These are phyloP conservation scores for Tachypleus tridentatus DNA, from an alignment of 1,140 invertebrate species.

Conservation along the genomic window DNA sequence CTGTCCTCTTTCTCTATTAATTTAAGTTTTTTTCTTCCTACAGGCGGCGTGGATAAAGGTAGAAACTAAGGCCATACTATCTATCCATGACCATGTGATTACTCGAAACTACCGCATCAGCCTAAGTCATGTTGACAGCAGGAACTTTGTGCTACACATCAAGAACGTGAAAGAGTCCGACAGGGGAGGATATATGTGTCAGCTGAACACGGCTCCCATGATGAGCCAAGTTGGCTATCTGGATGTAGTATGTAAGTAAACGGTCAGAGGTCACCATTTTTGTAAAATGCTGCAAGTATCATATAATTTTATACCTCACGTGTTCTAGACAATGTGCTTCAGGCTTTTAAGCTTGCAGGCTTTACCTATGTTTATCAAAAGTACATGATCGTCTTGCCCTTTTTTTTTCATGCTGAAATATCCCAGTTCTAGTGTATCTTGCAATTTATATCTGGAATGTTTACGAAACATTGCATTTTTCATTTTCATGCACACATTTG, in stretches of 20 bases:
- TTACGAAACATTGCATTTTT: too few relatives aligned
- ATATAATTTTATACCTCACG: too few relatives aligned
- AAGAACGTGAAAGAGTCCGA: constrained; percentile 81
- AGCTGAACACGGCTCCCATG: constrained; percentile 68
- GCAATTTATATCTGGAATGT: too few relatives aligned
- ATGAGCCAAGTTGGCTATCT: constrained; percentile 78
- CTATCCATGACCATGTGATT: constrained; percentile 80
- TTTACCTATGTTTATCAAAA: too few relatives aligned
- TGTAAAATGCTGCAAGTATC: too few relatives aligned
- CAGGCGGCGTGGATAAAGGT: constrained; percentile 91
- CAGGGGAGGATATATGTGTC: constrained; percentile 86
- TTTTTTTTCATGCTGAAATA: too few relatives aligned
- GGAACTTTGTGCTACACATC: constrained; percentile 58
- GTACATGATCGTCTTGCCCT: too few relatives aligned
- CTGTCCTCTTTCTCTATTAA: neutral
- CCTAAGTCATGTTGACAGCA: constrained; percentile 68
- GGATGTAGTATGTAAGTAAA: constrained; percentile 77
- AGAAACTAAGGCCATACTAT: constrained; percentile 83
- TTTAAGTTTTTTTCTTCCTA: constrained; percentile 33
- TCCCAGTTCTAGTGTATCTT: too few relatives aligned
- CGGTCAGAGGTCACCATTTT: too few relatives aligned
- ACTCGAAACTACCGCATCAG: constrained; percentile 81
- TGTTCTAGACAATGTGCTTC: too few relatives aligned
- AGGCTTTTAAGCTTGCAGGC: too few relatives aligned
- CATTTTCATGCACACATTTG: too few relatives aligned